Evolutionary conservation across 35 echinoderm and acorn worm genomes (phyloP).

Genomic region (Stichopus chloronotus): DNA sequence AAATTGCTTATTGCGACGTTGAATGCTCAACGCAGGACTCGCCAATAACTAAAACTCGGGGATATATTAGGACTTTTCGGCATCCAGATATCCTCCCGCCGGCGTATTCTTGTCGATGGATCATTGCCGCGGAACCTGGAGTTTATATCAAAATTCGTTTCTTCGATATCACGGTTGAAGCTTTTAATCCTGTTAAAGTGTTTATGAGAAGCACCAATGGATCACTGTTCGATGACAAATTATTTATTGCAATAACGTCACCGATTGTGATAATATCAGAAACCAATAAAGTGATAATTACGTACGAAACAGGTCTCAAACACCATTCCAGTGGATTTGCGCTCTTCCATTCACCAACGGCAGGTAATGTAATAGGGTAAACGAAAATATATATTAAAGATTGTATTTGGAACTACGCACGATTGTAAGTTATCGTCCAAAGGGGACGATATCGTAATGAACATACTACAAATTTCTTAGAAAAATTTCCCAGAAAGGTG

Average conservation of each 20-base stretch:
- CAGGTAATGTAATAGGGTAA: background rate
- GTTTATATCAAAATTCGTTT: background rate
- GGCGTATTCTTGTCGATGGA: background rate
- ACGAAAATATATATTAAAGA: too few species aligned
- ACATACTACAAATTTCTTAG: too few species aligned
- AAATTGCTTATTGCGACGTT: background rate
- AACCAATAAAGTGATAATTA: background rate
- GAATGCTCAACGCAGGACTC: background rate
- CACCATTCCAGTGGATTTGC: background rate
- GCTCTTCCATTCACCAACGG: background rate
- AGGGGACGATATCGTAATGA: too few species aligned
- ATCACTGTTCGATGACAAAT: background rate
- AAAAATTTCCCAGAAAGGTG: too few species aligned
- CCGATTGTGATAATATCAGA: background rate
- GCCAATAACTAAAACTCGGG: background rate
- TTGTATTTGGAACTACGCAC: too few species aligned
- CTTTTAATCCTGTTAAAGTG: background rate
- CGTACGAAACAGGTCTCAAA: background rate
- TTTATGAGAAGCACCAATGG: background rate
- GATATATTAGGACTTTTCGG: background rate
- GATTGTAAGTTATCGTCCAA: too few species aligned
- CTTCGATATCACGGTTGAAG: background rate
- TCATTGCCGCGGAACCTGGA: background rate
- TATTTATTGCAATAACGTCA: background rate
- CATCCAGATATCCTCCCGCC: background rate